phyloP scores from a whole-genome alignment of 2,113 vertebrate genomes.

The Carassius auratus region DNA sequence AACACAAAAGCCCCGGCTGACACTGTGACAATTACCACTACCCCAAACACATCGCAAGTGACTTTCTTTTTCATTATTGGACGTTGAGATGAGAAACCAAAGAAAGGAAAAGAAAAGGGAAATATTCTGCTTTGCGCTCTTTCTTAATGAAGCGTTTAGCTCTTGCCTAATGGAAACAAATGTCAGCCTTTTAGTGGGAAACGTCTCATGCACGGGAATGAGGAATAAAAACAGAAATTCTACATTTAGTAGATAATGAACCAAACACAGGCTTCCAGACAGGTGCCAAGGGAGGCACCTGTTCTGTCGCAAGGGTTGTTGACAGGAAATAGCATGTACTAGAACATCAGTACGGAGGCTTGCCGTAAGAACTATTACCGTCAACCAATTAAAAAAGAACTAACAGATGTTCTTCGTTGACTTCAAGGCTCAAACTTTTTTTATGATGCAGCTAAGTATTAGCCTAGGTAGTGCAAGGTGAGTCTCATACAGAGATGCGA shows the following conservation, averaged over 20 bases:
- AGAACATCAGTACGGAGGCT: slow-evolving; percentile 26
- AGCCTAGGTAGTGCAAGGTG: neutral
- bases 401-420: slow-evolving; percentile 18
- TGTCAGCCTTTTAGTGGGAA: slow-evolving; percentile 50
- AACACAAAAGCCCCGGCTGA: slow-evolving; percentile 73
- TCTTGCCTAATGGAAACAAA: slow-evolving; percentile 57
- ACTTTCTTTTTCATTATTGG: slow-evolving; percentile 56
- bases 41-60: slow-evolving; percentile 67
- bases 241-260: slow-evolving; percentile 44
- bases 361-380: neutral
- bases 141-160: slow-evolving; percentile 58
- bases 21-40: slow-evolving; percentile 74
- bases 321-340: slow-evolving; percentile 17
- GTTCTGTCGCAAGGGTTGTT: slow-evolving; percentile 19
- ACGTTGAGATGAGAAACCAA: slow-evolving; percentile 30
- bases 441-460: neutral
- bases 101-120: neutral
- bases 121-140: slow-evolving; percentile 45
- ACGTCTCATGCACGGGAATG: slow-evolving; percentile 42
- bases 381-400: slow-evolving; percentile 2
- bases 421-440: slow-evolving; percentile 3
- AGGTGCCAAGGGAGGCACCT: slow-evolving; percentile 26
- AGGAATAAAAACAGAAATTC: slow-evolving; percentile 47
- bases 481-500: neutral
- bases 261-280: slow-evolving; percentile 24